Conservation (phyloP, 2,797 vertebrate genomes). For the Chromis chromis region DNA sequence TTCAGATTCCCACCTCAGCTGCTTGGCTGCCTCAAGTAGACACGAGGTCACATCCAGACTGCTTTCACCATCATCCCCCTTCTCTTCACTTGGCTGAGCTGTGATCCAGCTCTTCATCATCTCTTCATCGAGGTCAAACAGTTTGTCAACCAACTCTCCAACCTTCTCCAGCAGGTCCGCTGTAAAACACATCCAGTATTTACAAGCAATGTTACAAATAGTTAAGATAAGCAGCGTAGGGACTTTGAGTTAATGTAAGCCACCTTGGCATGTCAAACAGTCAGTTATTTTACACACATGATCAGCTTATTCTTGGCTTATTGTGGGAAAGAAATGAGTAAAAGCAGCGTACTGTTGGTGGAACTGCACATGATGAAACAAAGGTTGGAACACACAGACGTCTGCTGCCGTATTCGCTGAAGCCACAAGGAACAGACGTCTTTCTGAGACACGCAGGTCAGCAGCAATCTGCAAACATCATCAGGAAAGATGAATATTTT, state of each 20-base stretch:
- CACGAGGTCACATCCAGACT: conserved; percentile 83
- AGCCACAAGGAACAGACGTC: conserved; percentile 91
- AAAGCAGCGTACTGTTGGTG: conserved; percentile 87
- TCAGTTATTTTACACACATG: not conserved
- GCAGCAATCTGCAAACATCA: conserved; percentile 87
- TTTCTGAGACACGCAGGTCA: conserved; percentile 93
- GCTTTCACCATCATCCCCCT: conserved; percentile 55
- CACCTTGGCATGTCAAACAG: not conserved
- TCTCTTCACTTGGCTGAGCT: conserved; percentile 53
- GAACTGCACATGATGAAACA: conserved; percentile 98
- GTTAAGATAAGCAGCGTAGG: not conserved
- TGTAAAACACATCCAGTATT: conserved; percentile 65
- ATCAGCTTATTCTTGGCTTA: conserved; percentile 1
- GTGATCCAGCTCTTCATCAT: conserved; percentile 93
- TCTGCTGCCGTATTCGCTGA: conserved; percentile 87
- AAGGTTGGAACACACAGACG: conserved; percentile 85
- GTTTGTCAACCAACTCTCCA: conserved; percentile 94
- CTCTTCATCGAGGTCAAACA: conserved; percentile 95
- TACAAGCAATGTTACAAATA: not conserved
- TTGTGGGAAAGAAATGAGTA: not conserved
- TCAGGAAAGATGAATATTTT: conserved; percentile 28
- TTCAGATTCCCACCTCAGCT: conserved; percentile 87
- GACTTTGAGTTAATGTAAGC: not conserved
- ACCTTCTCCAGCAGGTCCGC: conserved; percentile 94
- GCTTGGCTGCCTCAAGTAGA: conserved; percentile 93